Base-by-base conservation (phyloP, 2,113 vertebrate species). In the Neogobius melanostomus region DNA sequence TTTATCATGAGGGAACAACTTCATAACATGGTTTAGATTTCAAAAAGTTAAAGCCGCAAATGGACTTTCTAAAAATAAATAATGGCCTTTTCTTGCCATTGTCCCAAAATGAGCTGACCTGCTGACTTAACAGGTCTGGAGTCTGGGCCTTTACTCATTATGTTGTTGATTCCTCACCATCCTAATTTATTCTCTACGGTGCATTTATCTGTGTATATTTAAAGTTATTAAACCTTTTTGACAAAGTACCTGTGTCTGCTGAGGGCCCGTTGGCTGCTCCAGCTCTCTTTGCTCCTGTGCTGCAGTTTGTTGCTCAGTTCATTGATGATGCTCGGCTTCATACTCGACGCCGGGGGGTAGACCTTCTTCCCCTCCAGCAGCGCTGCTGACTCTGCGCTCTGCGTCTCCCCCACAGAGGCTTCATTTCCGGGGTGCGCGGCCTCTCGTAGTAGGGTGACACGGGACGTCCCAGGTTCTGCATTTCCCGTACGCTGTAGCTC, bases 241-340 rank as follows among this genome's bases (percentile, higher is more conserved):
- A 59, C 28, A 8, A 4, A 69, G 77, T 88, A 95, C 94, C 95
- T 94, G 90, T 95, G 92, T 88, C 94, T 90, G 66, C 91, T 89
- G 81, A 94, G 85, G 0, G 88, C 79, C 64, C 76, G 89, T 89
- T 87, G 94, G 89, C 81, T 91, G 83, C 82, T 90, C 91, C 85
- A 94, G 88, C 53, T 92, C 65, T 93, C 94, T 68, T 91, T 80
- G 85, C 83, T 77, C 77, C 95, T 94, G 76, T 98, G 94, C 85
- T 97, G 95, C 68, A 98, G 91, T 85, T 98, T 98, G 92, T 88
- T 94, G 92, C 91, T 97, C 81, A 98, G 93, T 88, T 98, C 96
- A 8, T 91, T 96, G 80, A 97, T 95, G 87, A 97, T 96, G 91
- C 93, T 96, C 81, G 95, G 92, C 85, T 96, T 98, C 74, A 96